phyloP scores from a whole-genome alignment of 2,797 vertebrate genomes.

The Pampus argenteus region DNA sequence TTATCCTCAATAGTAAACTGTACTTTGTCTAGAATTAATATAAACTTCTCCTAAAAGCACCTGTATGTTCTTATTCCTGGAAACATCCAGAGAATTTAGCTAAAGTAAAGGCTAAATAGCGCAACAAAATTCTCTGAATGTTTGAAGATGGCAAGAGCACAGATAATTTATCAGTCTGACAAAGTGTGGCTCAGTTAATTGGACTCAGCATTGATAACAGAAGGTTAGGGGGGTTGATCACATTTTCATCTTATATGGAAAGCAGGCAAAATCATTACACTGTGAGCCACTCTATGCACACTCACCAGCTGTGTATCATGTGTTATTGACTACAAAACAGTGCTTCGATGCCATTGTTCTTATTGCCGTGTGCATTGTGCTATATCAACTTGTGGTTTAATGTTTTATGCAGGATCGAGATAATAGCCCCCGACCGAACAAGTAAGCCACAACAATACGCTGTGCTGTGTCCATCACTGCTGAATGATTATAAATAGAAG shows the following conservation, averaged over 20 bases:
- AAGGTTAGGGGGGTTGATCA: constrained; percentile 60
- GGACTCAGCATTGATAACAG: constrained; percentile 60
- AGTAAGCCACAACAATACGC: constrained; percentile 28
- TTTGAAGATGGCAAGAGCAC: constrained; percentile 44
- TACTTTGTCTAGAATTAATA: constrained; percentile 17
- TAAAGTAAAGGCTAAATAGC: constrained; percentile 48
- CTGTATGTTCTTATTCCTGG: constrained; percentile 5
- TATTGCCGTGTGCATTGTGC: constrained; percentile 32
- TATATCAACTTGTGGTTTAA: constrained; percentile 44
- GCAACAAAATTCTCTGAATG: constrained; percentile 21
- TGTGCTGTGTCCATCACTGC: constrained; percentile 23
- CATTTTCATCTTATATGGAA: constrained; percentile 39
- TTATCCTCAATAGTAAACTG: constrained; percentile 2
- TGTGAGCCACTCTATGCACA: constrained; percentile 11
- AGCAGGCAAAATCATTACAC: constrained; percentile 36
- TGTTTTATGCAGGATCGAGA: constrained; percentile 42
- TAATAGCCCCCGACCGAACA: constrained; percentile 35
- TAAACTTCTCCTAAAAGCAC: constrained; percentile 5
- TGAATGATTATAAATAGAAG: constrained; percentile 52
- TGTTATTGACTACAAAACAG: constrained; percentile 47
- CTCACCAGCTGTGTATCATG: constrained; percentile 50
- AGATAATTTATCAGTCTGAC: constrained; percentile 58
- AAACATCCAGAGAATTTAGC: constrained; percentile 31
- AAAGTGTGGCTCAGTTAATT: constrained; percentile 64
- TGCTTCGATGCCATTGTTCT: constrained; percentile 36